Percentiles rank a stretch among this genome's conserved stretches.
phyloP scores from a whole-genome alignment of 2,797 vertebrate species.

The Linurgus olivaceus region DNA sequence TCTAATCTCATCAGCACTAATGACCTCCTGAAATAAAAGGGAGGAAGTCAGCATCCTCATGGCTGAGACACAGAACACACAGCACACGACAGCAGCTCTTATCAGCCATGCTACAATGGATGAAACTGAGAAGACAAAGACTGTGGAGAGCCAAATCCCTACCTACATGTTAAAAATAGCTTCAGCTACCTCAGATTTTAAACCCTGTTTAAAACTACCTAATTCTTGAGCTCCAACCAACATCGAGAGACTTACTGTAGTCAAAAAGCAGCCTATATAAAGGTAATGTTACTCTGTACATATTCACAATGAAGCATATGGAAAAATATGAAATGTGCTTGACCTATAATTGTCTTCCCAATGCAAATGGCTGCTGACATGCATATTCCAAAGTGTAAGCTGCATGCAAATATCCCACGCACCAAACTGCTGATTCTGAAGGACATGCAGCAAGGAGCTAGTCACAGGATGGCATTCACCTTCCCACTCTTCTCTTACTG shows the following conservation, averaged over 20 bases:
- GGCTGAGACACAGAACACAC: neutral
- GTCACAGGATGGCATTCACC: neutral
- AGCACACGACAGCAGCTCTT: neutral
- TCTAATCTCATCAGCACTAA: constrained; percentile 55
- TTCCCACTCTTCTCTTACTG: neutral
- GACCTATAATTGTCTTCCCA: neutral
- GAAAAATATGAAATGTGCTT: neutral
- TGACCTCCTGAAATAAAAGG: constrained; percentile 40
- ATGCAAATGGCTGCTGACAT: neutral
- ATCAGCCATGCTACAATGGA: neutral
- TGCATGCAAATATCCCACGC: neutral
- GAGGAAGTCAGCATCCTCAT: neutral
- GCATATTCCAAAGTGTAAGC: neutral
- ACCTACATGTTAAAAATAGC: constrained; percentile 4
- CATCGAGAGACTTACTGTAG: neutral
- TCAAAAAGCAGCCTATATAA: neutral
- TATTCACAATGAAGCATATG: neutral
- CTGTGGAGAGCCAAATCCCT: neutral
- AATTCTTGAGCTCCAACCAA: neutral
- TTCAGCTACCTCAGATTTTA: neutral
- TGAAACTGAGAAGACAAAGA: neutral
- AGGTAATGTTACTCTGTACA: neutral
- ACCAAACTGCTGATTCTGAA: neutral
- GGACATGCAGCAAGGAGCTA: neutral
- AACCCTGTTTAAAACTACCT: neutral